phyloP scores from a whole-genome alignment of 1,140 invertebrate species.

The Aphaenogaster ashmeadi region DNA sequence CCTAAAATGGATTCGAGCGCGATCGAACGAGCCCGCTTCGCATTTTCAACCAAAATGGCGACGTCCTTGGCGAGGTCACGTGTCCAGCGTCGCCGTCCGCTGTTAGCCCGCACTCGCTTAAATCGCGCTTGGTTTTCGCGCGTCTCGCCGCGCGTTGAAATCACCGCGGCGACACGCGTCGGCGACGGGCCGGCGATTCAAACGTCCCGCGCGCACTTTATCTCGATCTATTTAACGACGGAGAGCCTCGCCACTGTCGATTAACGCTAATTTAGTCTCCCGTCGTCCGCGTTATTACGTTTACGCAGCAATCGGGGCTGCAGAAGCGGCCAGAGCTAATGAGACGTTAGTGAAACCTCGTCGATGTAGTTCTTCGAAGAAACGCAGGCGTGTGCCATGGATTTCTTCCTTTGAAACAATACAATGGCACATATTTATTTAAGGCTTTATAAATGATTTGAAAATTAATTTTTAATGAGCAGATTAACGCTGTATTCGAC shows the following conservation, averaged over 20 bases:
- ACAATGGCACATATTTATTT: not conserved
- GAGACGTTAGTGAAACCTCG: slow-evolving; percentile 18
- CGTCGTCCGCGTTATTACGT: not conserved
- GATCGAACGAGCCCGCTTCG: slow-evolving; percentile 61
- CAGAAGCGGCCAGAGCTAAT: not conserved
- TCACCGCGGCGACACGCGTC: slow-evolving; percentile 51
- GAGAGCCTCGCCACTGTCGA: not conserved
- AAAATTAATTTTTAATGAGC: slow-evolving; percentile 4
- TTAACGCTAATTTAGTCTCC: slow-evolving; percentile 4
- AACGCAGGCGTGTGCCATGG: not conserved
- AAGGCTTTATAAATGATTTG: not conserved
- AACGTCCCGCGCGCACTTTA: slow-evolving; percentile 39
- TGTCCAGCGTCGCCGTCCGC: slow-evolving; percentile 63
- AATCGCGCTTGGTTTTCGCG: slow-evolving; percentile 29
- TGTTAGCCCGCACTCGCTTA: slow-evolving; percentile 10
- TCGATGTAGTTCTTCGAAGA: not conserved
- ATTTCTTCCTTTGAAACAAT: not conserved
- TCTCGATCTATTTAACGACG: not conserved
- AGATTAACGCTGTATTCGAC: not conserved
- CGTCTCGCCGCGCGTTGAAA: slow-evolving; percentile 71
- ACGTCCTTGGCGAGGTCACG: slow-evolving; percentile 85
- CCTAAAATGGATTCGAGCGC: slow-evolving; percentile 42
- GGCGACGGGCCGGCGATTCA: slow-evolving; percentile 49
- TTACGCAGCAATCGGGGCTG: not conserved
- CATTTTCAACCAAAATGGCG: slow-evolving; percentile 80